Conservation (phyloP, 2,113 vertebrate genomes). For the Australoheros scitulus region DNA sequence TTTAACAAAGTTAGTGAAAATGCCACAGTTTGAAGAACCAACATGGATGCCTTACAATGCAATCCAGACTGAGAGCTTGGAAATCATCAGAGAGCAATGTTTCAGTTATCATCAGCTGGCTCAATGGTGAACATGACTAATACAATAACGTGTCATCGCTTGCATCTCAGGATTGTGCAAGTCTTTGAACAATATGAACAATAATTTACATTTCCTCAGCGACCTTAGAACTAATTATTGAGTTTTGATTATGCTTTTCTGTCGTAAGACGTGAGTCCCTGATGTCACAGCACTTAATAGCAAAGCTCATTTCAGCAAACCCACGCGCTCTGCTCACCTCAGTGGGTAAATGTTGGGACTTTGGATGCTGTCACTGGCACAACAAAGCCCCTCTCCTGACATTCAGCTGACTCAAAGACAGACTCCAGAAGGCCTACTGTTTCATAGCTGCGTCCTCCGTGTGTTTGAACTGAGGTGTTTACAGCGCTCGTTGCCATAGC, state of each 20-base stretch:
- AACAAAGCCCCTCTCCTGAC: constrained; percentile 42
- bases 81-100: not conserved
- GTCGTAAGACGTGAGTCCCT: not conserved
- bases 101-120: not conserved
- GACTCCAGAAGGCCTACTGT: constrained; percentile 63
- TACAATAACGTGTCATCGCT: not conserved
- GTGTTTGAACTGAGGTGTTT: constrained; percentile 40
- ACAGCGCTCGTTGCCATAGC: constrained; percentile 48
- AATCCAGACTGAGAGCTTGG: not conserved
- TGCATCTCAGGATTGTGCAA: not conserved
- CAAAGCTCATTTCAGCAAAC: not conserved
- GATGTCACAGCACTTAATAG: constrained; percentile 12
- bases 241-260: constrained; percentile 8
- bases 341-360: constrained; percentile 17
- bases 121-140: constrained; percentile 14
- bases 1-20: not conserved
- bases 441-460: constrained; percentile 20
- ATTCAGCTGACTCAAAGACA: constrained; percentile 41
- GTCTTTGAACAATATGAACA: not conserved
- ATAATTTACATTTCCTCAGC: not conserved
- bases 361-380: constrained; percentile 13
- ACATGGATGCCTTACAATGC: not conserved
- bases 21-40: not conserved
- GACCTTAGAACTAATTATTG: constrained; percentile 3
- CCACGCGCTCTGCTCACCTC: not conserved